Evolutionary conservation across 2,113 vertebrate species (phyloP), one percentile per base, ranked within the genome.

Genomic region (Piprites chloris): DNA sequence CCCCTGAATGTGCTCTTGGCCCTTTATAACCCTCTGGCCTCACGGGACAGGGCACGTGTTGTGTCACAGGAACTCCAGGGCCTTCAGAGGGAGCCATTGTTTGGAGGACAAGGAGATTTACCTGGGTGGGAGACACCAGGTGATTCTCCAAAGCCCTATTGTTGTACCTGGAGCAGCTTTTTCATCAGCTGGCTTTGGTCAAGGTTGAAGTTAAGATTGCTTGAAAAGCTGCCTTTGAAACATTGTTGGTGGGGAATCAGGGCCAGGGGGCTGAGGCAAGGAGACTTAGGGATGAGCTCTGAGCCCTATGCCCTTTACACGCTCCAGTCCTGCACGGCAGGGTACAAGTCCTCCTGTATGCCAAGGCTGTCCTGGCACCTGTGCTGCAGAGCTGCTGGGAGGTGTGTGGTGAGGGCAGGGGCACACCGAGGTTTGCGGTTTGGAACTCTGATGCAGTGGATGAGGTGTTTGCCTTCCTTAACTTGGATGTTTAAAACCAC

Each of bases 231-330:
- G n/a, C 41, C 49, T 76, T 58, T 56, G 83, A 53, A 68, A 65
- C 20, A 16, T 30, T 2, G 1, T 23, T 56, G 65, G 10, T 77
- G 91, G 55, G 53, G 69, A 62, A 30, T 2, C 46, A 35, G 59
- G 67, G 55, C 59, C 9, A 19, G 39, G 16, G 46, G 22, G 20
- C 61, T 24, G 19, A 27, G 47, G 19, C 19, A 27, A 11, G 44
- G 52, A 55, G 11, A 8, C 33, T 5, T 5, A 1, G 17, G 46
- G 56, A 4, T 5, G 37, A 67, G 76, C 17, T 68, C 42, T 0
- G 0, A 72, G 27, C 62, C 63, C 4, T 9, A 7, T 41, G 52
- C 32, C 39, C 26, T 28, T 28, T 3, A 0, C 0, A 0, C 61
- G n/a, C 46, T 44, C 33, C 13, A 44, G n/a, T 22, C 44, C 85